Conservation (phyloP, 2,113 vertebrate genomes). For the Turdus rufiventris region DNA sequence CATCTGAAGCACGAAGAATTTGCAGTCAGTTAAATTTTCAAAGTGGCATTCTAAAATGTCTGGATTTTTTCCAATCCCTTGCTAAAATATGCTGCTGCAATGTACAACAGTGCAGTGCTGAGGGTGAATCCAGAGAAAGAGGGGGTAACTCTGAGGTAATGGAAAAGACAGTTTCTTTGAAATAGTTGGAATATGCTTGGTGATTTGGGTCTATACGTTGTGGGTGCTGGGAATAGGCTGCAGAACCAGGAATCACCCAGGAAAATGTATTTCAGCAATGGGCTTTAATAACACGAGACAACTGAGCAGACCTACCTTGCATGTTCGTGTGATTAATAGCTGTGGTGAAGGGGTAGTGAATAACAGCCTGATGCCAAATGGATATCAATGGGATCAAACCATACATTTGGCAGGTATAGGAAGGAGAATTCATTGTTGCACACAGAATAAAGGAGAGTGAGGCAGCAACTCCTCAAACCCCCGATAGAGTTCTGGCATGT, state of each 20-base stretch:
- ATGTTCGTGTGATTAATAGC: slow-evolving; percentile 17
- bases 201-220: neutral
- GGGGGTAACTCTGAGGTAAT: neutral
- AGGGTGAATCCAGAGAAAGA: neutral
- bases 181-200: neutral
- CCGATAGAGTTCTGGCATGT: neutral
- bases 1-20: neutral
- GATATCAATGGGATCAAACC: slow-evolving; percentile 40
- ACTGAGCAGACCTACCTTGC: neutral
- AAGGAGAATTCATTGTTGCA: slow-evolving; percentile 23
- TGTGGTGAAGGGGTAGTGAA: neutral
- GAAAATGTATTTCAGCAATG: neutral
- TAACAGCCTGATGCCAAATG: slow-evolving; percentile 30
- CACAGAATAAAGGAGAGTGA: neutral
- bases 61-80: neutral
- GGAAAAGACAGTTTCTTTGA: neutral
- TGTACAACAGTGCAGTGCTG: neutral
- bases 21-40: neutral
- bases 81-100: neutral
- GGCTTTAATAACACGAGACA: neutral
- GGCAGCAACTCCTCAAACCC: neutral
- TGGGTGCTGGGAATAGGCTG: neutral
- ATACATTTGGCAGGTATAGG: slow-evolving; percentile 14
- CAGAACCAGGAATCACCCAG: neutral
- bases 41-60: neutral